A percentile compares a stretch with the other conserved stretches of the same genome.
Conservation (phyloP, 2,113 vertebrate species). For the Alectura lathami region DNA sequence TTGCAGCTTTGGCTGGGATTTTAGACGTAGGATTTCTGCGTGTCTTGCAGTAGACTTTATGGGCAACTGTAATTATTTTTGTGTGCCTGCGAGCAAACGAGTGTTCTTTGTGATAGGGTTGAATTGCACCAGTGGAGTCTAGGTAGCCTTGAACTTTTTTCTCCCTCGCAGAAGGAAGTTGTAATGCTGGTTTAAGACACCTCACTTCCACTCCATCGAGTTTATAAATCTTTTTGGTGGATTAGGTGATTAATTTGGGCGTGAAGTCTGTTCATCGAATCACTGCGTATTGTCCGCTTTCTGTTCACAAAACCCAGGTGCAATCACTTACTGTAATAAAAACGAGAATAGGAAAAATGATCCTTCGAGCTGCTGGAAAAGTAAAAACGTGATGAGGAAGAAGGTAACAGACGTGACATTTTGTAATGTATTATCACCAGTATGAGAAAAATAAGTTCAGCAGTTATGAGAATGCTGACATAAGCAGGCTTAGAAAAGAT, state of each 20-base stretch:
- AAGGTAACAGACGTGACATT: background rate
- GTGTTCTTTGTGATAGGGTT: slow-evolving; percentile 37
- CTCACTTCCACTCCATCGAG: slow-evolving; percentile 33
- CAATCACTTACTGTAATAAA: background rate
- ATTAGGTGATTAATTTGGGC: slow-evolving; percentile 62
- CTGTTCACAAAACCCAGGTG: slow-evolving; percentile 48
- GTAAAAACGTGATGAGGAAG: background rate
- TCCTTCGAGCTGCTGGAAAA: slow-evolving; percentile 2
- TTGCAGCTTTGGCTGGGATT: background rate
- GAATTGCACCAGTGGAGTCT: slow-evolving; percentile 48
- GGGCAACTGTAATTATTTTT: slow-evolving; percentile 15
- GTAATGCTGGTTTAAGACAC: slow-evolving; percentile 51
- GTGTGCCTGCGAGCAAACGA: slow-evolving; percentile 49
- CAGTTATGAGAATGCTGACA: background rate
- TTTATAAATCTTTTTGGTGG: slow-evolving; percentile 60
- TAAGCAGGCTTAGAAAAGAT: background rate
- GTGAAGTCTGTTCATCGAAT: slow-evolving; percentile 61
- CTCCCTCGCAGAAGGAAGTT: slow-evolving; percentile 28
- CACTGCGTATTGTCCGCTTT: slow-evolving; percentile 52
- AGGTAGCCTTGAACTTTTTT: slow-evolving; percentile 26
- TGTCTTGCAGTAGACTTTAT: slow-evolving; percentile 23
- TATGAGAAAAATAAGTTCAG: background rate
- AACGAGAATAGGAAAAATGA: background rate
- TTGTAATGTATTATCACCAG: background rate
- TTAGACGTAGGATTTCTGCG: background rate